Percentiles rank a stretch among this genome's conserved stretches.
Evolutionary conservation across 30 jellyfish, hydroid and myxozoan species (phyloP).

Genomic region (Aurelia sp.): DNA sequence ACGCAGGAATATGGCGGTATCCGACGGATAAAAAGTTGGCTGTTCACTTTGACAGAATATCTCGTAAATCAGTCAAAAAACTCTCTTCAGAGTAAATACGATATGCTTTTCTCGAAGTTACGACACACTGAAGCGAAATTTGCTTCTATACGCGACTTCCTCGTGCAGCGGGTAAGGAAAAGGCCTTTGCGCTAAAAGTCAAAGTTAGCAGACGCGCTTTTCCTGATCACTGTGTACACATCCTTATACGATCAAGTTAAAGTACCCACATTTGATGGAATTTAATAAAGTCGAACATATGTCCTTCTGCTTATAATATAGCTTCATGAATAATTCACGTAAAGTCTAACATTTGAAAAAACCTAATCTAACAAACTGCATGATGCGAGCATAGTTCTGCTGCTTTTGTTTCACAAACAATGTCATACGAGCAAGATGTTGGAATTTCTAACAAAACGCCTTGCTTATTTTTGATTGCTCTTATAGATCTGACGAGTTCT

Average conservation of each 20-base stretch:
- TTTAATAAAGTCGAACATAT: slow-evolving; percentile 72
- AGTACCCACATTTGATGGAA: slow-evolving; percentile 74
- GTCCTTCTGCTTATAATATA: slow-evolving; percentile 79
- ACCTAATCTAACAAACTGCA: slow-evolving; percentile 76
- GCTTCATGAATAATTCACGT: slow-evolving; percentile 57
- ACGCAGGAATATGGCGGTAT: too few species aligned
- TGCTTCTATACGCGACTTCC: neutral
- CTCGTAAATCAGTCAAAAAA: neutral
- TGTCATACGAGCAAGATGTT: slow-evolving; percentile 63
- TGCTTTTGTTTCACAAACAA: slow-evolving; percentile 47
- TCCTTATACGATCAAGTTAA: slow-evolving; percentile 70
- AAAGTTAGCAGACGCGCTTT: slow-evolving; percentile 58
- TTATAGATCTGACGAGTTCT: slow-evolving; percentile 28
- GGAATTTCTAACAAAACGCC: slow-evolving; percentile 55
- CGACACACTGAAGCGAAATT: neutral
- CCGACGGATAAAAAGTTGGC: too few species aligned
- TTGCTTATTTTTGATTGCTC: slow-evolving; percentile 48
- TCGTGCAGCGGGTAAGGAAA: slow-evolving; percentile 57
- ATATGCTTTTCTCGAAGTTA: neutral
- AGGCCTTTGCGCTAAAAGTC: slow-evolving; percentile 63
- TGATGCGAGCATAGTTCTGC: slow-evolving; percentile 56
- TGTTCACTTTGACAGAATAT: too few species aligned
- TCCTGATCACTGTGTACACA: slow-evolving; percentile 75
- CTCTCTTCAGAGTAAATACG: too few species aligned
- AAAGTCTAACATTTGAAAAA: slow-evolving; percentile 72